Conservation (phyloP, 30 jellyfish, hydroid and myxozoan genomes). For the Sanderia malayensis region DNA sequence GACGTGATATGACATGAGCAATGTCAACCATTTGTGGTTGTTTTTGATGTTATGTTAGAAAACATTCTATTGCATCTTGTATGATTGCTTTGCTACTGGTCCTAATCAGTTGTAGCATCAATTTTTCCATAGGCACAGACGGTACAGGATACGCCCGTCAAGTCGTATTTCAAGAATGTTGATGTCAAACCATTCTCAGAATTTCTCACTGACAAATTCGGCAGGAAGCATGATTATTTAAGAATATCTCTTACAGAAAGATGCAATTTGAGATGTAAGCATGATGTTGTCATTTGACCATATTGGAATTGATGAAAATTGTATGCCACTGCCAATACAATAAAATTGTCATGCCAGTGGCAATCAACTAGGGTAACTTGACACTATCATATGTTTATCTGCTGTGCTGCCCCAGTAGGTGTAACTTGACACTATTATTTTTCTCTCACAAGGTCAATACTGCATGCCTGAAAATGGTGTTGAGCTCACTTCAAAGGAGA, state of each 20-base stretch:
- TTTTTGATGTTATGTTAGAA: no score
- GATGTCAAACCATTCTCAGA: conserved; percentile 69
- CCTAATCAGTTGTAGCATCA: not conserved
- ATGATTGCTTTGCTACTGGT: not conserved
- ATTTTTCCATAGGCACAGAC: not conserved
- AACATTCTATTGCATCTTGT: no score
- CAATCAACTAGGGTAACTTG: no score
- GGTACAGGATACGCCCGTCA: not conserved
- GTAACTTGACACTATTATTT: no score
- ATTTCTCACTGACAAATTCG: conserved; percentile 73
- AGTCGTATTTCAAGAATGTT: conserved; percentile 18
- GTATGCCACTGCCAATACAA: no score
- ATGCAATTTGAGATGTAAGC: conserved; percentile 85
- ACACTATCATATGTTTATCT: no score
- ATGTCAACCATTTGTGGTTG: not conserved
- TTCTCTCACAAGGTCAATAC: conserved; percentile 70
- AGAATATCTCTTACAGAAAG: conserved; percentile 85
- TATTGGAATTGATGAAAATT: no score
- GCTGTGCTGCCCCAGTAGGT: no score
- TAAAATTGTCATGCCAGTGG: no score
- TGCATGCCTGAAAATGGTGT: conserved; percentile 95
- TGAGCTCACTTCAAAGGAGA: conserved; percentile 36
- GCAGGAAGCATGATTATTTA: conserved; percentile 75
- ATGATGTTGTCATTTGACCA: no score
- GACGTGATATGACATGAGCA: not conserved